A percentile compares a stretch with the other conserved stretches of the same genome.
Evolutionary conservation across 2,113 vertebrate species (phyloP).

Genomic region (Microtus richardsoni): DNA sequence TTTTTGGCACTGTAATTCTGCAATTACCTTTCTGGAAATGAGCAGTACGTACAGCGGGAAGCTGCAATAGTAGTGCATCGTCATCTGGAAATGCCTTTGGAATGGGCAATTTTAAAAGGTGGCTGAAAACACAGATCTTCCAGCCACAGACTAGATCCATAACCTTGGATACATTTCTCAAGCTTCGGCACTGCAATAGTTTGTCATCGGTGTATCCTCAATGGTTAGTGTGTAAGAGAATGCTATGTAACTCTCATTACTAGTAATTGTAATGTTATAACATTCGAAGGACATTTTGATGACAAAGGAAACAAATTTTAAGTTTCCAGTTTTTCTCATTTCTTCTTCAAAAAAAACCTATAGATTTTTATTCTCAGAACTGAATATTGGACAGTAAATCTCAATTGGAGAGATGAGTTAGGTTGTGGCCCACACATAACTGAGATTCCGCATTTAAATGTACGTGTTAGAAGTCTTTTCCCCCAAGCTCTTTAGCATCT

Average conservation of each 20-base stretch:
- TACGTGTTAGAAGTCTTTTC: conserved; percentile 56
- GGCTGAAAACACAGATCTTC: neutral
- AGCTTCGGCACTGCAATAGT: neutral
- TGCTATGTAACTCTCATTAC: neutral
- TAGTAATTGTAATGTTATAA: neutral
- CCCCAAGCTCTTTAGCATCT: neutral
- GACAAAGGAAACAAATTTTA: neutral
- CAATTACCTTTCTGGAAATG: neutral
- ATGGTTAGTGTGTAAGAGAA: conserved; percentile 34
- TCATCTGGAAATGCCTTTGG: conserved; percentile 30
- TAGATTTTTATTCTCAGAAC: conserved; percentile 64
- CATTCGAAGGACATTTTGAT: conserved; percentile 13
- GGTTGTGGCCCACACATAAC: conserved; percentile 8
- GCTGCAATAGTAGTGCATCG: neutral
- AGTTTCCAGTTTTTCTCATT: conserved; percentile 26
- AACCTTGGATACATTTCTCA: neutral
- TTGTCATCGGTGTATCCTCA: neutral
- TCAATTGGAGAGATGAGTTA: conserved; percentile 43
- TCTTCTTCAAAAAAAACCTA: neutral
- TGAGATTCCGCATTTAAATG: conserved; percentile 58
- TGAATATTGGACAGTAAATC: conserved; percentile 14
- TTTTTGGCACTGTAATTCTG: neutral
- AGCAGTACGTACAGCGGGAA: neutral
- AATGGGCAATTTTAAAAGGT: neutral
- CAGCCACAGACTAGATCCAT: neutral